These are phyloP conservation scores for Dicerorhinus sumatrensis DNA, from an alignment of 2,113 vertebrate species.

Conservation along the genomic window DNA sequence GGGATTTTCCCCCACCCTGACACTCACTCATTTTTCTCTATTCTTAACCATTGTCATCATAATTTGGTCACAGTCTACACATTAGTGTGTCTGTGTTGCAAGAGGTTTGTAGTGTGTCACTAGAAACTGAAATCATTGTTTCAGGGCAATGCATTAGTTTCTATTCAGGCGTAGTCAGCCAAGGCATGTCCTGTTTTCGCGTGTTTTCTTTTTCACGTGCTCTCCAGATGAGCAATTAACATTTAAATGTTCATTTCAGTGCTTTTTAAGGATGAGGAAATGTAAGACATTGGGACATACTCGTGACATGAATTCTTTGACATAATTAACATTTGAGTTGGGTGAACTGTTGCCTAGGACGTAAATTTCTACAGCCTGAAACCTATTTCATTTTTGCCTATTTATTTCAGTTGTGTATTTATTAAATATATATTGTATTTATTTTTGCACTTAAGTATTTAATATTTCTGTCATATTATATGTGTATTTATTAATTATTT, in stretches of 20 bases:
- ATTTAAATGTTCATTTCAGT: slow-evolving; percentile 2
- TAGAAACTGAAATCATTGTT: not conserved
- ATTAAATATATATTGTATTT: not conserved
- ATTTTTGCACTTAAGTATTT: not conserved
- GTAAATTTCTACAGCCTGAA: not conserved
- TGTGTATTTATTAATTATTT: not conserved
- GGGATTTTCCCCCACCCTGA: too few relatives aligned
- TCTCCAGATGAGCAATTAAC: slow-evolving; percentile 63
- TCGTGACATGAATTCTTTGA: slow-evolving; percentile 59
- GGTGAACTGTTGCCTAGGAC: not conserved
- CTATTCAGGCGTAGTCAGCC: not conserved
- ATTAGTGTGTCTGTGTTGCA: not conserved
- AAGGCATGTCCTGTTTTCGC: not conserved
- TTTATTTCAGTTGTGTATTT: not conserved
- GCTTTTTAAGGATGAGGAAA: slow-evolving; percentile 49
- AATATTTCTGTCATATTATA: not conserved
- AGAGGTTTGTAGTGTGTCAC: not conserved
- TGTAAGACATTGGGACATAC: not conserved
- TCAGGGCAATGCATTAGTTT: not conserved
- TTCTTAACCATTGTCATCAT: not conserved
- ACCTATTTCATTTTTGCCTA: not conserved
- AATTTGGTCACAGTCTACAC: not conserved
- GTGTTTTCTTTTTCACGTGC: not conserved
- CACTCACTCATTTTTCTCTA: not conserved
- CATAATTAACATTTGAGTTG: slow-evolving; percentile 38